Percentiles rank a stretch among this genome's conserved stretches.
Evolutionary conservation across 2,113 vertebrate genomes (phyloP).

Genomic region (Choloepus hoffmanni): DNA sequence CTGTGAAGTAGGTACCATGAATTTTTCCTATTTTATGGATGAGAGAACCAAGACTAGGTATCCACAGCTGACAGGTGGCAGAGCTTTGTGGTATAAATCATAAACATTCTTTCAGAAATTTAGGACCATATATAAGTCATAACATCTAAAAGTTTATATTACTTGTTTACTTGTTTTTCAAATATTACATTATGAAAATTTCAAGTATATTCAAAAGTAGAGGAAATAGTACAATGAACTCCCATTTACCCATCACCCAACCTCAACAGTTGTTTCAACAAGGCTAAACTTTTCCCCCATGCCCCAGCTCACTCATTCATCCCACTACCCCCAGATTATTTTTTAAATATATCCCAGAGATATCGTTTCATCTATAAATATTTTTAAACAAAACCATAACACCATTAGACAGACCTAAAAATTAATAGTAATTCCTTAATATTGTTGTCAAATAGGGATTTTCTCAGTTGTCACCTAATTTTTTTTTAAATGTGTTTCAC

Average conservation of each 20-base stretch:
- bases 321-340: background rate
- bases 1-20: background rate
- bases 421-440: background rate
- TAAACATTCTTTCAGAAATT: background rate
- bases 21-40: background rate
- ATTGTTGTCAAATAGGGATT: background rate
- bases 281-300: background rate
- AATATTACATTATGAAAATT: background rate
- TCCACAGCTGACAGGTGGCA: background rate
- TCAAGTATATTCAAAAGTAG: background rate
- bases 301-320: background rate
- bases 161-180: background rate
- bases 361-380: background rate
- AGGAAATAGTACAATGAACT: background rate
- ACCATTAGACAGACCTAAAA: background rate
- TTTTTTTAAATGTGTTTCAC: background rate
- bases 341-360: background rate
- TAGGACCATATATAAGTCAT: background rate
- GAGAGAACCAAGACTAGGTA: background rate
- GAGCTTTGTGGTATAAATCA: background rate
- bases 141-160: background rate
- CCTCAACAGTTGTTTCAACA: fast-evolving
- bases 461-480: background rate
- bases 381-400: conserved; percentile 18
- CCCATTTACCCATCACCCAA: background rate